phyloP scores from a whole-genome alignment of 1,140 invertebrate genomes.

The Drosophila tristis region DNA sequence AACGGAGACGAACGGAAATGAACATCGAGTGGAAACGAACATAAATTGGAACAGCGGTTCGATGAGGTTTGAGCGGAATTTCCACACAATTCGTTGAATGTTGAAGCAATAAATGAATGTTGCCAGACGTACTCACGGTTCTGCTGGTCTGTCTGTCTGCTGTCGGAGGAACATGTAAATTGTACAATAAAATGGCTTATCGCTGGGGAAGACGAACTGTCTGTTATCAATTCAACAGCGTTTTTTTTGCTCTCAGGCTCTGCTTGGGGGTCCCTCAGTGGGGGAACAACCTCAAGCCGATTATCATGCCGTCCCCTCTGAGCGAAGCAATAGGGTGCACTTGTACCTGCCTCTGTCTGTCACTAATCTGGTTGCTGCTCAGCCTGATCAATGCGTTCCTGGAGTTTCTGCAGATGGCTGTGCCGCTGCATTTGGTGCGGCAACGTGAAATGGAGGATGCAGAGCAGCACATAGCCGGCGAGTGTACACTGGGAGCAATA shows the following conservation, averaged over 20 bases:
- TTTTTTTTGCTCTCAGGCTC: not conserved
- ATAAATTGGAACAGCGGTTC: constrained; percentile 19
- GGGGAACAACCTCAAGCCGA: constrained; percentile 8
- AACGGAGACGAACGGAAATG: not conserved
- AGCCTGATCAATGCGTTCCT: constrained; percentile 34
- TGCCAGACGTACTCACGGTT: not conserved
- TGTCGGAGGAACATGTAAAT: constrained; percentile 10
- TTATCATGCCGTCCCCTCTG: constrained; percentile 7
- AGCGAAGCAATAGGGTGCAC: not conserved
- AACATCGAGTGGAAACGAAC: constrained; percentile 20
- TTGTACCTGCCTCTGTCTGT: constrained; percentile 21
- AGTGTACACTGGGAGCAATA: constrained; percentile 51
- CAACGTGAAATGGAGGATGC: constrained; percentile 25
- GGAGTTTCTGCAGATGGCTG: constrained; percentile 15
- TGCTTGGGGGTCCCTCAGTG: constrained; percentile 14
- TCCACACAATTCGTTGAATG: not conserved
- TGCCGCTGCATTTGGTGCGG: constrained; percentile 40
- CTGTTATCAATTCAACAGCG: constrained; percentile 14
- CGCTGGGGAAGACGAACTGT: not conserved
- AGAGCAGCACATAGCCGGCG: constrained; percentile 32
- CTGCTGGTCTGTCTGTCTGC: too few relatives aligned
- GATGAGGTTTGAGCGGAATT: constrained; percentile 26
- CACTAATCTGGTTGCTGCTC: constrained; percentile 40
- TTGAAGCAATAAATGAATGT: constrained; percentile 1
- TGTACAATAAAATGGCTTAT: not conserved